Evolutionary conservation across 2,888 invertebrate species (phyloP).

Genomic region (Coronaproctus castanopsis): DNA sequence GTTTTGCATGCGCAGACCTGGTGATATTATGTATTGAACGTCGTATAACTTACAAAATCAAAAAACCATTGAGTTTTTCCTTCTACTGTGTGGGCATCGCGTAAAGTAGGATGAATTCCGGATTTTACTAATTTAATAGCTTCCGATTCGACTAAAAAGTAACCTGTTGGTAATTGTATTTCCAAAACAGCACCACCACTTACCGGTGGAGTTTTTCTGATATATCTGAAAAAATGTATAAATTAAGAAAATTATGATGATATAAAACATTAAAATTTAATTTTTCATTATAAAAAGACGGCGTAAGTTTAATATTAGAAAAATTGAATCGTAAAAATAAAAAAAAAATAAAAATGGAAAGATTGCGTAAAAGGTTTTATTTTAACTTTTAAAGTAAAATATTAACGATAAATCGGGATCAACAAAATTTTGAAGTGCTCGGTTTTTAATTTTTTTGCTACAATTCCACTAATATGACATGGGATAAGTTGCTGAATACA

Average conservation of each 20-base stretch:
- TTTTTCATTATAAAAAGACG: background rate
- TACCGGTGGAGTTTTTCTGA: slow-evolving; percentile 23
- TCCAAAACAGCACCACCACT: slow-evolving; percentile 29
- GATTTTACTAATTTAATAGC: slow-evolving; percentile 24
- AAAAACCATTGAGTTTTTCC: slow-evolving; percentile 30
- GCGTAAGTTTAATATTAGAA: no score
- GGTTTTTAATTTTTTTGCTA: no score
- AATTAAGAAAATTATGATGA: background rate
- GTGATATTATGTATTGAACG: no score
- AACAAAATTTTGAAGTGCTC: no score
- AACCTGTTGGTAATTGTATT: slow-evolving; percentile 30
- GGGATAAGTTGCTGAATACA: no score
- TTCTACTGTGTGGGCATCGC: slow-evolving; percentile 23
- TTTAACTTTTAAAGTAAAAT: no score
- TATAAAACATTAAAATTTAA: background rate
- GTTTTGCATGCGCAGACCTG: no score
- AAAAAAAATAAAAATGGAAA: no score
- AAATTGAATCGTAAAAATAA: no score
- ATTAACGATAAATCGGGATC: no score
- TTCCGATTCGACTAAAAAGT: slow-evolving; percentile 30
- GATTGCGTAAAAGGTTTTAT: no score
- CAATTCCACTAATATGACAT: no score
- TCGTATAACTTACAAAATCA: slow-evolving; percentile 28
- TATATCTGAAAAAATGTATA: slow-evolving; percentile 25
- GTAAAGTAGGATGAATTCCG: slow-evolving; percentile 23